Conservation (phyloP, 2,888 invertebrate genomes). For the Drosophila emarginata region DNA sequence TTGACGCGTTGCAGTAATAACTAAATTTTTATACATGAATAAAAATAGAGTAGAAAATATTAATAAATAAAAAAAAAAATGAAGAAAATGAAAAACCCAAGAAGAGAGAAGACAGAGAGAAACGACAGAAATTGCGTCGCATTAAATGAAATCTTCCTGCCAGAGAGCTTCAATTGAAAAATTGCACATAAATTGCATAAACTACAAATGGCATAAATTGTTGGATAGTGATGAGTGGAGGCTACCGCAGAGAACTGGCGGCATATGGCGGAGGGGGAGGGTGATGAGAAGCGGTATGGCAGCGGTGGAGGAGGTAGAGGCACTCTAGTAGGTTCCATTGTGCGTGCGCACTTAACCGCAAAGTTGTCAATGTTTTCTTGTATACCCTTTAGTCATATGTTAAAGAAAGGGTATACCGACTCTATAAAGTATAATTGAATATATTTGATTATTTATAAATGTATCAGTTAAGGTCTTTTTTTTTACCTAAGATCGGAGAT, state of each 20-base stretch:
- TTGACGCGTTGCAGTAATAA: conserved; percentile 21
- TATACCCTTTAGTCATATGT: conserved; percentile 6
- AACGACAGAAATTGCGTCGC: conserved; percentile 29
- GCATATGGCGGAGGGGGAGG: too few relatives aligned
- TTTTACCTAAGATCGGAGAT: too few relatives aligned
- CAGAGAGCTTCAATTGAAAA: conserved; percentile 63
- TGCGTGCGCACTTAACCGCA: conserved; percentile 71
- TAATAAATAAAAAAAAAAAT: neutral
- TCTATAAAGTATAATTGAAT: neutral
- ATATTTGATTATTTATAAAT: too few relatives aligned
- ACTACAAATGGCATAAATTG: conserved; percentile 55
- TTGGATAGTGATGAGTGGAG: conserved; percentile 20
- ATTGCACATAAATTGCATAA: conserved; percentile 75
- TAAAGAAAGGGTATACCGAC: conserved; percentile 3
- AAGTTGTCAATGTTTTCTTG: conserved; percentile 50
- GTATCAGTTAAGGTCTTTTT: too few relatives aligned
- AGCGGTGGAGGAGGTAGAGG: neutral
- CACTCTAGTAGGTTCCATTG: conserved; percentile 46
- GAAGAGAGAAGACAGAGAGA: neutral
- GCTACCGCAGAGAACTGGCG: neutral
- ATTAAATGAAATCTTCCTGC: conserved; percentile 64
- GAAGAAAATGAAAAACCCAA: neutral
- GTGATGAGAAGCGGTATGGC: neutral
- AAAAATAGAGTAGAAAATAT: conserved; percentile 8
- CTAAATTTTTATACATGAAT: conserved; percentile 26